Base-by-base conservation (phyloP, 2,888 invertebrate genomes). In the Selenia dentaria region DNA sequence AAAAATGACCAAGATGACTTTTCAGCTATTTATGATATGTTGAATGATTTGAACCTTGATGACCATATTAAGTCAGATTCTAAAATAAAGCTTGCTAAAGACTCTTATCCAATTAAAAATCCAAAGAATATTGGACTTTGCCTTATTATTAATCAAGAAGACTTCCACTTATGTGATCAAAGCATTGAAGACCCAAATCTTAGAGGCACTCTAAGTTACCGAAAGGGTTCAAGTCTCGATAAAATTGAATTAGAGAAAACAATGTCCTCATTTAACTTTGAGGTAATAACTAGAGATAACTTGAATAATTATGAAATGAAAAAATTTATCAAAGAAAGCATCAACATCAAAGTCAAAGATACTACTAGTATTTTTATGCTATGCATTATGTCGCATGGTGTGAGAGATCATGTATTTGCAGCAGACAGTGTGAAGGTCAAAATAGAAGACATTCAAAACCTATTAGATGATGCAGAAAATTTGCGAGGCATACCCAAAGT, bases 341-440 rank as follows among this genome's bases (percentile, higher is more conserved):
- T 88, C 24, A 65, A 62, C 32, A 59, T 74, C 25, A 61, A 73
- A 54, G 74, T 86, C 9, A 53, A 47, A 20, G 45, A 60, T 34
- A 68, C 80, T 20, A 83, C 88, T 43, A 90, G 89, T 57, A 68
- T 88, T 25, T 89, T 89, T 37, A 77, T 90, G 69, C 57, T 90
- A 6, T 90, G 88, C 56, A 80, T 90, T 52, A 57, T 90, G 11
- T 89, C 89, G 31, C 89, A 90, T 70, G 90, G 90, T 24, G 79
- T 85, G 1, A 75, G 70, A 47, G 90, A 82, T 0, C 79, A 85
- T 64, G 69, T 90, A 0, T 89, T 71, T 71, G 83, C 87, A 39
- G 80, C 88, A 9, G 85, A 90, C 59, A 83, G 82, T 25, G 74
- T 87, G 0, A 81, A 82, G 62, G 74, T 90, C 3, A 86, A 79